Percentiles rank a stretch among this genome's conserved stretches.
Evolutionary conservation across 1,140 invertebrate genomes (phyloP).

Genomic region (Lordiphosa stackelbergi): DNA sequence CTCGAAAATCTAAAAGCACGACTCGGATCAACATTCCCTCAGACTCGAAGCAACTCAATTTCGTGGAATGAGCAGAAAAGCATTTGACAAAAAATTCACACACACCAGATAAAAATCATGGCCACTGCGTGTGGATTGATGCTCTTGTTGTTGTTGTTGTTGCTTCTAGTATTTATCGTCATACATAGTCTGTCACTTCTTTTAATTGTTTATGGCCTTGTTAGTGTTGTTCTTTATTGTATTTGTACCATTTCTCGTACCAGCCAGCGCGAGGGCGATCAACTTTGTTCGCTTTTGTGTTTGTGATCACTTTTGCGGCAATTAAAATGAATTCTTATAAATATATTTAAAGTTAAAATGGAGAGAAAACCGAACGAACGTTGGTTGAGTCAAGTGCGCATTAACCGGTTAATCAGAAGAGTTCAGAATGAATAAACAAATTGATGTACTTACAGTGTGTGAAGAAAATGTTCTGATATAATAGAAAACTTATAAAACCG

Average conservation of each 20-base stretch:
- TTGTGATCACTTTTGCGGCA: conserved; percentile 53
- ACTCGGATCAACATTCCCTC: conserved; percentile 5
- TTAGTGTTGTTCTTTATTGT: conserved; percentile 27
- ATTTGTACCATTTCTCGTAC: conserved; percentile 46
- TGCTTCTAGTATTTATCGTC: conserved; percentile 51
- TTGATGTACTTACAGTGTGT: not conserved
- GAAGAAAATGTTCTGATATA: no score
- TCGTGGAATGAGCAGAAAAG: conserved; percentile 28
- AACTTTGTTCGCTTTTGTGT: conserved; percentile 45
- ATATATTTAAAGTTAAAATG: conserved; percentile 24
- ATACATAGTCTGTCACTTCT: conserved; percentile 69
- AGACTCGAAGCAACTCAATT: conserved; percentile 26
- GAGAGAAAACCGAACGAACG: conserved; percentile 9
- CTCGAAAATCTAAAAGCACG: conserved; percentile 1
- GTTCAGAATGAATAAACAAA: conserved; percentile 10
- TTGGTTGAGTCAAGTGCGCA: conserved; percentile 33
- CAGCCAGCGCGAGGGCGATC: conserved; percentile 64
- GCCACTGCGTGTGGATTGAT: conserved; percentile 26
- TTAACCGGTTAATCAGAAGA: conserved; percentile 48
- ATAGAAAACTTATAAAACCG: no score
- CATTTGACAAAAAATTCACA: conserved; percentile 41
- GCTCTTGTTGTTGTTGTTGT: conserved; percentile 17
- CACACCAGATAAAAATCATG: conserved; percentile 53
- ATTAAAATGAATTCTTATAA: conserved; percentile 43
- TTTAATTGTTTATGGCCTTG: conserved; percentile 65